Evolutionary conservation across 1,140 invertebrate species (phyloP).

Genomic region (Asbolus verrucosus): DNA sequence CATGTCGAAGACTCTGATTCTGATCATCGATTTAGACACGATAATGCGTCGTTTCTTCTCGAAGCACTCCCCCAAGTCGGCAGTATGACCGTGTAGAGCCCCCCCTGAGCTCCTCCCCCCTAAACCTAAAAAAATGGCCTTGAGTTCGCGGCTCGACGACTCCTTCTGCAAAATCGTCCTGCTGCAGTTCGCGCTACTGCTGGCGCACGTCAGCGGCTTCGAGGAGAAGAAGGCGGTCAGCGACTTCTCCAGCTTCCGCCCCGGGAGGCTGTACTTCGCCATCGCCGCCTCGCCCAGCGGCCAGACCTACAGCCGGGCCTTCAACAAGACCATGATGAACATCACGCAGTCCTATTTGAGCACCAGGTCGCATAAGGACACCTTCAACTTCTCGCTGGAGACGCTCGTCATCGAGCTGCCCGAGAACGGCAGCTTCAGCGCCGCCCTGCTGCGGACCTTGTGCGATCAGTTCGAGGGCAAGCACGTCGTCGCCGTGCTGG

Average conservation of each 20-base stretch:
- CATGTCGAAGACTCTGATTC: constrained; percentile 63
- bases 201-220: constrained; percentile 44
- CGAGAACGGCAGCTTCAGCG: constrained; percentile 64
- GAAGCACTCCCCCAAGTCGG: constrained; percentile 20
- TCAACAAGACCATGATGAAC: constrained; percentile 64
- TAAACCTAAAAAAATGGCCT: constrained; percentile 43
- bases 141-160: constrained; percentile 37
- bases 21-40: constrained; percentile 64
- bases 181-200: constrained; percentile 48
- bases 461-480: constrained; percentile 63
- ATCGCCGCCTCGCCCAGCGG: constrained; percentile 60
- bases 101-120: constrained; percentile 34
- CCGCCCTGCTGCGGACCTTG: constrained; percentile 59
- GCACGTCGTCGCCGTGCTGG: constrained; percentile 63
- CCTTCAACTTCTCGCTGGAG: constrained; percentile 61
- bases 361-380: constrained; percentile 48
- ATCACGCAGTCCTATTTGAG: constrained; percentile 60
- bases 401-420: constrained; percentile 63
- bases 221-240: constrained; percentile 33
- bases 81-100: constrained; percentile 42
- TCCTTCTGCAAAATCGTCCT: constrained; percentile 51
- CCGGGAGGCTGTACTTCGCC: constrained; percentile 59
- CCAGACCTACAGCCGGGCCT: constrained; percentile 60
- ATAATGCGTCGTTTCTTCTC: constrained; percentile 55
- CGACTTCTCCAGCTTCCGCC: constrained; percentile 12